phyloP scores from a whole-genome alignment of 2,888 invertebrate genomes.

The Campoletis raptor region DNA sequence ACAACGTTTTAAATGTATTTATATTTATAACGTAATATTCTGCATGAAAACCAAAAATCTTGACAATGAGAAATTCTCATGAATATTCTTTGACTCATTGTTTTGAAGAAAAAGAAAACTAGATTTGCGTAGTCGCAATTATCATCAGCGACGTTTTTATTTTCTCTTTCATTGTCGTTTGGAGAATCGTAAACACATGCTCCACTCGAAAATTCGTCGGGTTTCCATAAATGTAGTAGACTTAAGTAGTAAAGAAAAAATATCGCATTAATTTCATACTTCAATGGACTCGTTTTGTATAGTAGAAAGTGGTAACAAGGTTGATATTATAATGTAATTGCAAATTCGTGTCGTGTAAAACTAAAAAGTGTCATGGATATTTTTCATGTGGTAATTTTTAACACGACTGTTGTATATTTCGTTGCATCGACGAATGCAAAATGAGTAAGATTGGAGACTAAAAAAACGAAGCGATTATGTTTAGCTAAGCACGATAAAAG shows the following conservation, averaged over 20 bases:
- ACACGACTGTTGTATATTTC: slow-evolving; percentile 54
- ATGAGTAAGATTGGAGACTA: slow-evolving; percentile 14
- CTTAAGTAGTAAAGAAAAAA: slow-evolving; percentile 47
- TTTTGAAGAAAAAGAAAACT: neutral
- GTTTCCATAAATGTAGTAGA: slow-evolving; percentile 56
- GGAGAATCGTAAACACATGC: neutral
- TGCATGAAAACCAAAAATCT: neutral
- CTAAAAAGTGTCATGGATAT: slow-evolving; percentile 56
- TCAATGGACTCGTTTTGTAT: slow-evolving; percentile 45
- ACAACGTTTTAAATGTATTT: neutral
- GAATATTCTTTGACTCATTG: neutral
- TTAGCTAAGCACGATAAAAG: slow-evolving; percentile 20
- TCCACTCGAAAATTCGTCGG: slow-evolving; percentile 36
- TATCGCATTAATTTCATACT: slow-evolving; percentile 51
- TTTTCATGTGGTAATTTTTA: slow-evolving; percentile 49
- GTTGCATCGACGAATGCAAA: slow-evolving; percentile 47
- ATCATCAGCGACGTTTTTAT: neutral
- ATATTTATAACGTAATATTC: neutral
- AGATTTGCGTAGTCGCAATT: slow-evolving; percentile 2
- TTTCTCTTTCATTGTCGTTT: slow-evolving; percentile 19
- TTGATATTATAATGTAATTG: slow-evolving; percentile 34
- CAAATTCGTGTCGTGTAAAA: slow-evolving; percentile 25
- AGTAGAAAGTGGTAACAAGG: slow-evolving; percentile 46
- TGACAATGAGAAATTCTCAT: neutral
- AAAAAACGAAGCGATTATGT: slow-evolving; percentile 14